Evolutionary conservation across 23 tunicate genomes (phyloP).

Genomic region (Halocynthia roretzi): DNA sequence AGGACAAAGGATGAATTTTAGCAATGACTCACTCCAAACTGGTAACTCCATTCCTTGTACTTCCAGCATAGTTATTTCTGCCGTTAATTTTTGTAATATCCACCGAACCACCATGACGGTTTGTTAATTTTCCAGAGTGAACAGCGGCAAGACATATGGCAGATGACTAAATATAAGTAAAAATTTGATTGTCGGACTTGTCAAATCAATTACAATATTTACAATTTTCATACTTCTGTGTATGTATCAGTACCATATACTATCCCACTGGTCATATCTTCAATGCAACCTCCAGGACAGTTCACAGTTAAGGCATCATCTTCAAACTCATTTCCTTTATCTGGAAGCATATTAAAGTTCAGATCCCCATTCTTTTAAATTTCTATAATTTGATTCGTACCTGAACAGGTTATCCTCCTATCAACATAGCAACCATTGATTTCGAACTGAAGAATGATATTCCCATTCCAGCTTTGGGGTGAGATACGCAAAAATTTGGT

Average conservation of each 20-base stretch:
- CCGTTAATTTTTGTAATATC: constrained; percentile 41
- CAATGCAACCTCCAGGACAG: constrained; percentile 88
- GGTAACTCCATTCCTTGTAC: constrained; percentile 37
- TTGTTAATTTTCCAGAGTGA: constrained; percentile 60
- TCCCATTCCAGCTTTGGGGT: constrained; percentile 49
- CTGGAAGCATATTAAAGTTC: constrained; percentile 5
- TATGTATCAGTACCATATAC: constrained; percentile 77
- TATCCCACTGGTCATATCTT: constrained; percentile 40
- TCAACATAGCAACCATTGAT: constrained; percentile 77
- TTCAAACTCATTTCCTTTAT: constrained; percentile 36
- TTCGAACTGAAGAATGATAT: constrained; percentile 66
- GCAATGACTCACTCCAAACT: constrained; percentile 6
- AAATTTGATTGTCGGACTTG: background rate
- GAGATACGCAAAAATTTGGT: constrained; percentile 49
- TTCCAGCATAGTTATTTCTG: constrained; percentile 41
- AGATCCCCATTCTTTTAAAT: background rate
- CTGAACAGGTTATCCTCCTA: constrained; percentile 53
- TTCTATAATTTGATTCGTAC: constrained; percentile 21
- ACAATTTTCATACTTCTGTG: constrained; percentile 47
- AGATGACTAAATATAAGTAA: constrained; percentile 43
- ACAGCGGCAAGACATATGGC: constrained; percentile 92
- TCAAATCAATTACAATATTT: background rate
- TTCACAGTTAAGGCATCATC: constrained; percentile 32
- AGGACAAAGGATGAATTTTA: background rate
- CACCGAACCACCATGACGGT: constrained; percentile 75